phyloP scores from a whole-genome alignment of 2,113 vertebrate species.

The Notiomystis cincta region DNA sequence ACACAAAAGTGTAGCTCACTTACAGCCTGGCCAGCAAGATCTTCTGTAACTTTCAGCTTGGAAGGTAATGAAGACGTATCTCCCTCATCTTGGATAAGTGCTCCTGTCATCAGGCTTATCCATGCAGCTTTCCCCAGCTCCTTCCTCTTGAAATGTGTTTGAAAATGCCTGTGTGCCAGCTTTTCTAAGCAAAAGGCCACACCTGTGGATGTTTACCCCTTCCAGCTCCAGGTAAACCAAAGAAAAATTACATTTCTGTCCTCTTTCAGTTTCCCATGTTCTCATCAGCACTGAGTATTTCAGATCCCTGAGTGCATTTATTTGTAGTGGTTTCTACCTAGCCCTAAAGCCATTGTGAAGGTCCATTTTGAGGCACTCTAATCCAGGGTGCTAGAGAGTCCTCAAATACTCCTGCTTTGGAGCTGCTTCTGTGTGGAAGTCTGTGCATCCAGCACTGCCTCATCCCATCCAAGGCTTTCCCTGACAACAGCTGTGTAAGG shows the following conservation, averaged over 20 bases:
- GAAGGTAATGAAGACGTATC: neutral
- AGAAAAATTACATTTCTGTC: neutral
- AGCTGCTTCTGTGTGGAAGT: neutral
- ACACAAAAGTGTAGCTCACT: neutral
- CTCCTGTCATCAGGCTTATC: neutral
- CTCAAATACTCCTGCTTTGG: neutral
- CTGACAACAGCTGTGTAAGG: neutral
- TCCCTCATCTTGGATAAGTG: neutral
- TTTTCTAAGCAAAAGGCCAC: neutral
- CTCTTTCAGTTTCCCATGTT: neutral
- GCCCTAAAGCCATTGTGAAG: neutral
- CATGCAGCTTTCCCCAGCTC: neutral
- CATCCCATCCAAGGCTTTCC: neutral
- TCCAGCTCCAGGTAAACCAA: neutral
- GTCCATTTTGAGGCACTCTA: neutral
- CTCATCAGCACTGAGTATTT: neutral
- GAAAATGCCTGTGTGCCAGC: neutral
- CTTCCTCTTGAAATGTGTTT: neutral
- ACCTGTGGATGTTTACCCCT: neutral
- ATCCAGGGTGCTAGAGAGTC: neutral
- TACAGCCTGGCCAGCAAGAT: neutral
- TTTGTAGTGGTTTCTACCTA: neutral
- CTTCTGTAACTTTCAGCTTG: neutral
- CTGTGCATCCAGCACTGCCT: neutral
- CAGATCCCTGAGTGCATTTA: neutral